Base-by-base conservation (phyloP, 37 sponge, comb jelly and placozoan species). In the Crambe crambe region DNA sequence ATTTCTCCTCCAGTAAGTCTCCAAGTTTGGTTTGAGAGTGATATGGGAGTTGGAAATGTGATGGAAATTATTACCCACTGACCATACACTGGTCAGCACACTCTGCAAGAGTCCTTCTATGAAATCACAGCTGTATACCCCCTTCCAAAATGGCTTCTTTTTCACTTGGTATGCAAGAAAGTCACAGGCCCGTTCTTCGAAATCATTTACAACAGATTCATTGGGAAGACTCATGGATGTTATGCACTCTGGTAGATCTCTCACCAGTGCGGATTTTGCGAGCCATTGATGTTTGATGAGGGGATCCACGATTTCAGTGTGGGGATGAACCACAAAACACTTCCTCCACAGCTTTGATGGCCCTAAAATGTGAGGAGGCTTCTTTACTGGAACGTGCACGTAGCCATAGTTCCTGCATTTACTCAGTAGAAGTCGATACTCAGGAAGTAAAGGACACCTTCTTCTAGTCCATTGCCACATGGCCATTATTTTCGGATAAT, bases 331-430 rank as follows among this genome's bases (percentile, higher is more conserved):
- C 25, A 80, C 54, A 72, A 78, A 84, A 64, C 91, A 94, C 51
- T 87, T 94, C 31, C 95, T 77, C 95, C 95, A 94, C 4, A 68
- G 64, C 39, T 74, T 34, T 10, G 85, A 76, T 30, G 87, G 85
- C 23, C 95, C 95, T 2, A 94, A 74, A 2, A 89, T 54, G 68
- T 94, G 95, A 72, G 95, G 95, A 2, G 31, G 47, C 69, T 59
- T 89, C 76, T 86, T 86, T 43, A 81, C 75, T 12, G 76, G 73
- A 17, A 82, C 80, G 73, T 93, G 93, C 5, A 80, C 54, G 60
- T 93, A 93, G 6, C 89, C 86, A 38, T 88, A 93, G 34, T 72
- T 12, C 44, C 81, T 64, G 78, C 68, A 65, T 31, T 6, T 23
- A 58, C 12, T 4, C 21, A 20, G 69, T 18, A 32, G 39, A 68